Percentiles rank a stretch among this genome's conserved stretches.
phyloP scores from a whole-genome alignment of 2,113 vertebrate species.

The Cariama cristata region DNA sequence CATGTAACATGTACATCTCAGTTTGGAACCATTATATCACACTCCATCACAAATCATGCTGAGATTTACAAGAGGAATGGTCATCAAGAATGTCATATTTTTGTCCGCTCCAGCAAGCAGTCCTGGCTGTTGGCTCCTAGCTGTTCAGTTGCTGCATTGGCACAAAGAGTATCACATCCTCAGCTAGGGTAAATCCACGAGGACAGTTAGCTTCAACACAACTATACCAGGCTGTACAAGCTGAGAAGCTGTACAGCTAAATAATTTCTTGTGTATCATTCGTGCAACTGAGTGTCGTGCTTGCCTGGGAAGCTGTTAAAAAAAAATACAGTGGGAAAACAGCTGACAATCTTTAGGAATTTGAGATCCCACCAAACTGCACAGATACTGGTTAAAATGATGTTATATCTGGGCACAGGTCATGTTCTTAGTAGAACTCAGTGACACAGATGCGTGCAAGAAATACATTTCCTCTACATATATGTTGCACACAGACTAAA shows the following conservation, averaged over 20 bases:
- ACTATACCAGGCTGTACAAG: background rate
- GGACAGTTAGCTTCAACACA: background rate
- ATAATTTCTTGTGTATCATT: background rate
- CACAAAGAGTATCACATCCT: background rate
- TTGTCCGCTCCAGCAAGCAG: background rate
- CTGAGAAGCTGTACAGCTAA: background rate
- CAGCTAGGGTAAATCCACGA: background rate
- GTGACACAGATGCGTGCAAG: background rate
- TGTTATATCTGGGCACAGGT: background rate
- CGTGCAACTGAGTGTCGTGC: background rate
- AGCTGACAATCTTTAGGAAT: background rate
- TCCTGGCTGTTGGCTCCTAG: background rate
- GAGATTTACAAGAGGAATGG: background rate
- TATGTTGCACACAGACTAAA: background rate
- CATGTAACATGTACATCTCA: background rate
- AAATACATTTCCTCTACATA: background rate
- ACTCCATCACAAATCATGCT: rapidly evolving
- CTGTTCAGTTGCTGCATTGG: background rate
- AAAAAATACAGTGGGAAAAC: background rate
- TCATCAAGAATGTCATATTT: background rate
- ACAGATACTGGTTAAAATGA: background rate
- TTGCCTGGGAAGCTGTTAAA: background rate
- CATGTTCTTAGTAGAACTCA: background rate
- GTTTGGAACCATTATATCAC: background rate
- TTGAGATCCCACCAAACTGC: background rate